Base-by-base conservation (phyloP, 2,797 vertebrate species). In the Vespertilio murinus region DNA sequence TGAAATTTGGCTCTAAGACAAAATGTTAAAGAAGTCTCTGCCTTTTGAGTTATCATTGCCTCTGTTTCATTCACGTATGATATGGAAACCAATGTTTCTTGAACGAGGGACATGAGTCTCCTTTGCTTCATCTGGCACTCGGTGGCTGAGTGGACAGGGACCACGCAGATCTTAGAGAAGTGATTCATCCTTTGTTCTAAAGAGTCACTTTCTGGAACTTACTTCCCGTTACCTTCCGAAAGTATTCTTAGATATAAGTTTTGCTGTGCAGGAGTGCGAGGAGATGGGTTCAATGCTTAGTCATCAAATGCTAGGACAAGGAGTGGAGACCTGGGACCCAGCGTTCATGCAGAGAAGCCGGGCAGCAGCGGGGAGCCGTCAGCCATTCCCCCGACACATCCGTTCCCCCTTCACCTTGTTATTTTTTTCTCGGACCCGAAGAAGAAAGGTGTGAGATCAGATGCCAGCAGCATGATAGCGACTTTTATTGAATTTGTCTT, bases 341-440 rank as follows among this genome's bases (percentile, higher is more conserved):
- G 5, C 0, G 0, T 56, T 40, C 35, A 0, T 49, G 40, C n/a
- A 47, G 59, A 33, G 54, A 11, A 65, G 33, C 2, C 1, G 0
- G 0, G 6, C 22, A 2, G 23, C 33, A 25, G 7, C 5, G 28
- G 69, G 65, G 30, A 22, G 33, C 25, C 8, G 0, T 47, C 1
- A 2, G 1, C 69, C 59, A 59, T 6, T 42, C 35, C 18, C 35
- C 16, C 18, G 80, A 65, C 59, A 61, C 4, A 23, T 22, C 11
- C 22, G 22, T 7, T 64, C 17, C 16, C 80, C 45, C 83, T 91
- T 77, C 65, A 80, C 71, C 33, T 49, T 22, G 47, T 56, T 86
- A 64, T 45, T 91, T 81, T 84, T 79, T 90, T 81, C 64, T 95
- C 65, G 78, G 1, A 93, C 61, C 67, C 69, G 35, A 45, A 56